phyloP scores from a whole-genome alignment of 2,888 invertebrate genomes.

The Stenodera caucasica region DNA sequence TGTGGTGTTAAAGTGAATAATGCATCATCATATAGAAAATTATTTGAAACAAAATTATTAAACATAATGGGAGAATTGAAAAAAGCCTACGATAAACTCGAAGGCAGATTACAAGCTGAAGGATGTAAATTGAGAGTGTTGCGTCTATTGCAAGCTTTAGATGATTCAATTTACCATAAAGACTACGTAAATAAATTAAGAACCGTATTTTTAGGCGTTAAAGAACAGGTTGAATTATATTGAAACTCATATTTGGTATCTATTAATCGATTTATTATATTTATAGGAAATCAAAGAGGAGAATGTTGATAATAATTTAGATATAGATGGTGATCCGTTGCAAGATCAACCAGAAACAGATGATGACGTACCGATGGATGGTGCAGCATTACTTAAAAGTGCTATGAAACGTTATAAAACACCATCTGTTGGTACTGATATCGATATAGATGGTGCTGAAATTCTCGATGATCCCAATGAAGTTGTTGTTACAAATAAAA shows the following conservation, averaged over 20 bases:
- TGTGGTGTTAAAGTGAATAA: conserved; percentile 95
- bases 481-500: conserved; percentile 44
- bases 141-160: conserved; percentile 93
- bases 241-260: too few relatives aligned
- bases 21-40: conserved; percentile 88
- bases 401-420: conserved; percentile 60
- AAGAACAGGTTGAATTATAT: conserved; percentile 43
- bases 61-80: conserved; percentile 77
- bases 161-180: conserved; percentile 96
- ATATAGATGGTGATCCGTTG: conserved; percentile 70
- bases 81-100: conserved; percentile 72
- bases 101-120: conserved; percentile 90
- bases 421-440: conserved; percentile 47
- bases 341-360: conserved; percentile 61
- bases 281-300: conserved; percentile 32
- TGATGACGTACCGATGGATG: conserved; percentile 74
- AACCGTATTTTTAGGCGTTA: conserved; percentile 86
- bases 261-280: too few relatives aligned
- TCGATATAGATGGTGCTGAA: conserved; percentile 67
- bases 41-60: conserved; percentile 80
- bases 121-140: conserved; percentile 91
- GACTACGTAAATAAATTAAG: conserved; percentile 87
- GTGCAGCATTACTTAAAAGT: conserved; percentile 77
- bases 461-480: conserved; percentile 41
- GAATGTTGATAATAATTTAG: conserved; percentile 56